phyloP scores from a whole-genome alignment of 2,888 invertebrate species.

The Prosopocoilus inquinatus region DNA sequence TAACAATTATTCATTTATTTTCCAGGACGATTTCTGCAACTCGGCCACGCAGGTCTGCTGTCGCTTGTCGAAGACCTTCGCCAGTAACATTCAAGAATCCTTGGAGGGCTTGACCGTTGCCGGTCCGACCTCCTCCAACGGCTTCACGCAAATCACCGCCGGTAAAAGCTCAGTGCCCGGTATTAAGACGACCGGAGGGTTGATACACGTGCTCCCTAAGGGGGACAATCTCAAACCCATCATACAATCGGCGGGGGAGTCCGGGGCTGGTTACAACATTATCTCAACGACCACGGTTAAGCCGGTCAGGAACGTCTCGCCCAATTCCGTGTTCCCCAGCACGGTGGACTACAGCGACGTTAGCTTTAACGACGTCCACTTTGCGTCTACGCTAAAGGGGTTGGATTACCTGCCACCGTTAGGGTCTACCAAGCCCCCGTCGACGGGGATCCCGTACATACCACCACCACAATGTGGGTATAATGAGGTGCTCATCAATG shows the following conservation, averaged over 20 bases:
- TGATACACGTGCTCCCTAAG: conserved; percentile 36
- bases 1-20: no score
- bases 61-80: conserved; percentile 33
- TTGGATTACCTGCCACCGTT: conserved; percentile 48
- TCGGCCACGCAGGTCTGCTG: conserved; percentile 50
- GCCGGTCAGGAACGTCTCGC: conserved; percentile 40
- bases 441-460: conserved; percentile 12
- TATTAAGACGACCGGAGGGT: conserved; percentile 31
- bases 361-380: conserved; percentile 41
- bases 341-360: conserved; percentile 44
- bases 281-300: conserved; percentile 37
- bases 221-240: conserved; percentile 31
- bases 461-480: conserved; percentile 7
- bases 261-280: conserved; percentile 31
- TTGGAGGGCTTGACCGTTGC: conserved; percentile 17
- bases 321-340: conserved; percentile 33
- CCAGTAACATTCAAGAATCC: conserved; percentile 11
- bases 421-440: conserved; percentile 26
- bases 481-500: conserved; percentile 11
- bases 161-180: conserved; percentile 41
- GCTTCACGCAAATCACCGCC: conserved; percentile 23
- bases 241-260: conserved; percentile 39
- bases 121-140: background rate
- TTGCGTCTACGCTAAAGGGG: conserved; percentile 43
- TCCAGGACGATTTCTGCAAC: conserved; percentile 47